Base-by-base conservation (phyloP, 2,797 vertebrate genomes). In the Schizopygopsis malacanthus region DNA sequence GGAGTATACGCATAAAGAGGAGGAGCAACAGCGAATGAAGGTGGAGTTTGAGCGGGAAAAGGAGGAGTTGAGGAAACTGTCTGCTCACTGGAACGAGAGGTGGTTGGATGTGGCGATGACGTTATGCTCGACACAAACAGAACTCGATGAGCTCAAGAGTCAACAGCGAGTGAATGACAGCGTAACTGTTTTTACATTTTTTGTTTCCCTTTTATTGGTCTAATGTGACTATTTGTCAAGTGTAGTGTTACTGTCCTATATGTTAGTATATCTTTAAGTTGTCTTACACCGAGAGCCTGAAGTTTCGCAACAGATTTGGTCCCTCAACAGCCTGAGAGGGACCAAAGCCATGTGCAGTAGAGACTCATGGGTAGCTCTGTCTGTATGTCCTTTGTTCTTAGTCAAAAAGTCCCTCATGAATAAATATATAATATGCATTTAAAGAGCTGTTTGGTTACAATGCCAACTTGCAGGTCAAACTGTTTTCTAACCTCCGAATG, bases 11-110 rank as follows among this genome's bases (percentile, higher is more conserved):
- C 81, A 85, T 41, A 90, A 89, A 85, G 87, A 88, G 13, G 91
- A 93, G 87, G 90, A 92, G 54, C 81, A 89, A 63, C 79, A 25
- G 4, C 89, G 80, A 87, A 86, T 90, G 86, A 89, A 92, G 16
- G 82, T 77, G n/a, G 80, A 6, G 25, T 92, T 88, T 72, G 82
- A 90, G 59, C 86, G 83, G 39, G 88, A 87, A 52, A 91, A 90
- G 0, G 87, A 92, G 61, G 93, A 95, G 65, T 90, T 95, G 0
- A 90, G 91, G 90, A 93, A 92, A 18, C 83, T 92, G 77, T 90
- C 90, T 28, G 89, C 90, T 72, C 92, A 95, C 79, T 95, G 95
- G 96, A 94, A 91, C 41, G 92, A 93, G 41, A 90, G 91, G 88
- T 96, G 95, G 94, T 90, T 94, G 87, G 93, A 94, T 59, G 91